Base-by-base conservation (phyloP, 2,113 vertebrate species). In the Hiodon tergisus region DNA sequence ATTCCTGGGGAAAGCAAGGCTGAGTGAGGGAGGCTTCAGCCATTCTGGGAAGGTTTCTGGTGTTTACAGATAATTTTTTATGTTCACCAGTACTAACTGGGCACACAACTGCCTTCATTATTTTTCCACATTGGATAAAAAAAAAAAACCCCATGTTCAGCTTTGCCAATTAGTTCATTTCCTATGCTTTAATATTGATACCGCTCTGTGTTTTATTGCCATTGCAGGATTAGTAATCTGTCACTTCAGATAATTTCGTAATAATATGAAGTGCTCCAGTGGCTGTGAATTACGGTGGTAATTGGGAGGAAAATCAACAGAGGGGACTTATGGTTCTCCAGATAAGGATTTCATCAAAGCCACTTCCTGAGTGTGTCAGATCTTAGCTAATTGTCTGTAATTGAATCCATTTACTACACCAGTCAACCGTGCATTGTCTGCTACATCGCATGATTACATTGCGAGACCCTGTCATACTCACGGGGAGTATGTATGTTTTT, bases 351-450 rank as follows among this genome's bases (percentile, higher is more conserved):
- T 50, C 55, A 16, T 76, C 72, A 61, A 75, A 55, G 82, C 76
- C 77, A 73, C 78, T 77, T 58, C 70, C 57, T 75, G 72, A 84
- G 71, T 67, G 76, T 76, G 66, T 46, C 58, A 63, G 77, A 79
- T 81, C 72, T 16, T 14, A 62, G 62, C 78, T 86, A 83, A 85
- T 83, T 85, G 81, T 73, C 76, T 81, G 74, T 83, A 81, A 82
- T 83, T 70, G 78, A 78, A 8, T 69, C 63, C 57, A 77, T 54
- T 82, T 81, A 66, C 31, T 47, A 66, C 74, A 67, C 81, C 63
- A 80, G 76, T 82, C 78, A 69, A 76, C 74, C 79, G 3, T 71
- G 74, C 48, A 69, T 78, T 72, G 73, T 72, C 59, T 77, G 7
- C 69, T 62, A 55, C 55, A 11, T 67, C 75, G 5, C 53, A 4